These are phyloP conservation scores for Gortyna flavago DNA, from an alignment of 2,888 invertebrate species.

Conservation along the genomic window DNA sequence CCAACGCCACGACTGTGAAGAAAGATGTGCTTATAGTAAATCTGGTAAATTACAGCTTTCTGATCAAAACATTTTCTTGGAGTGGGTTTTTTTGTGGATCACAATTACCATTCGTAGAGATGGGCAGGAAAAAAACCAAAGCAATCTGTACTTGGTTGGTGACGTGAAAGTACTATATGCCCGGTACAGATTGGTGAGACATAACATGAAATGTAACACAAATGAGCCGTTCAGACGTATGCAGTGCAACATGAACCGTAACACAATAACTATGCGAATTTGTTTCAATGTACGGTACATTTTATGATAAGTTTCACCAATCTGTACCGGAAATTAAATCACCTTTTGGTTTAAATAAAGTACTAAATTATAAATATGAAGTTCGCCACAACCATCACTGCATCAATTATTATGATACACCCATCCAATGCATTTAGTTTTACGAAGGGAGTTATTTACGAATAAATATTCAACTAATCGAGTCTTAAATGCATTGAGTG, in stretches of 20 bases:
- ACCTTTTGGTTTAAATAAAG: not conserved
- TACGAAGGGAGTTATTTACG: not conserved
- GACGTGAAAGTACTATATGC: not conserved
- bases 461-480: not conserved
- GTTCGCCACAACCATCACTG: not conserved
- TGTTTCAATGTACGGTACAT: not conserved
- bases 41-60: not conserved
- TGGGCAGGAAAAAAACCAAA: not conserved
- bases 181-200: not conserved
- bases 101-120: not conserved
- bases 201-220: not conserved
- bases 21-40: not conserved
- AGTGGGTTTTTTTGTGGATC: not conserved
- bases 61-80: not conserved
- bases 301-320: not conserved
- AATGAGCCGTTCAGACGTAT: not conserved
- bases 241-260: not conserved
- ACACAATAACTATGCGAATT: not conserved
- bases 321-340: not conserved
- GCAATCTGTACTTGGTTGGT: not conserved
- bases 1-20: conserved; percentile 83
- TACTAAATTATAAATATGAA: not conserved
- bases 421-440: not conserved
- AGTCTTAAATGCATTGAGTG: not conserved
- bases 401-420: not conserved